phyloP scores from a whole-genome alignment of 2,888 invertebrate species.

The Ennomos erosarius region DNA sequence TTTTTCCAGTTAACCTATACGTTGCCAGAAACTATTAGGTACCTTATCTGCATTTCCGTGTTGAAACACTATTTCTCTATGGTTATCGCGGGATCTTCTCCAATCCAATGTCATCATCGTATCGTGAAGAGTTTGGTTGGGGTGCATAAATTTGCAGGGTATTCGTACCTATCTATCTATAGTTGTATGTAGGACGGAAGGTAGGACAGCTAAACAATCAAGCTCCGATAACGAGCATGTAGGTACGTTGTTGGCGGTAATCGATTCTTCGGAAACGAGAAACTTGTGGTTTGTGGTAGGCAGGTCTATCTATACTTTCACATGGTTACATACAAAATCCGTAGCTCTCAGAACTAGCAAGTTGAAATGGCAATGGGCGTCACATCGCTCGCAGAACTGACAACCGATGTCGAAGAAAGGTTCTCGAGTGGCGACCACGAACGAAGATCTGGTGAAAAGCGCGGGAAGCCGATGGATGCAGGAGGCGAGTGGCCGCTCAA shows the following conservation, averaged over 20 bases:
- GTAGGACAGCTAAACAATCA: conserved; percentile 5
- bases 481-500: no score
- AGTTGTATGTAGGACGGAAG: not conserved
- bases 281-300: not conserved
- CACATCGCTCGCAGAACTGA: no score
- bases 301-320: no score
- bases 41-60: conserved; percentile 56
- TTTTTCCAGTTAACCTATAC: no score
- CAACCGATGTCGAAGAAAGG: no score
- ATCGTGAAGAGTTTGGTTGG: conserved; percentile 21
- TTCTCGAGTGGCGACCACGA: no score
- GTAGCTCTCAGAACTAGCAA: no score
- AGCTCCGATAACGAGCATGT: conserved; percentile 12
- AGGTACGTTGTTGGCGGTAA: conserved; percentile 1
- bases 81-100: conserved; percentile 61
- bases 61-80: conserved; percentile 56
- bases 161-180: no score
- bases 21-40: not conserved
- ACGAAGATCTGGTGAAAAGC: no score
- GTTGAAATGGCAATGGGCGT: no score
- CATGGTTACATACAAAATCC: no score
- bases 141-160: conserved; percentile 40
- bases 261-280: conserved; percentile 2
- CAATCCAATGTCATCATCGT: conserved; percentile 55
- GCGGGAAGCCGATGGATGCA: no score